A percentile compares a stretch with the other conserved stretches of the same genome.
Evolutionary conservation across 1,140 invertebrate species (phyloP).

Genomic region (Doryteuthis pealeii): DNA sequence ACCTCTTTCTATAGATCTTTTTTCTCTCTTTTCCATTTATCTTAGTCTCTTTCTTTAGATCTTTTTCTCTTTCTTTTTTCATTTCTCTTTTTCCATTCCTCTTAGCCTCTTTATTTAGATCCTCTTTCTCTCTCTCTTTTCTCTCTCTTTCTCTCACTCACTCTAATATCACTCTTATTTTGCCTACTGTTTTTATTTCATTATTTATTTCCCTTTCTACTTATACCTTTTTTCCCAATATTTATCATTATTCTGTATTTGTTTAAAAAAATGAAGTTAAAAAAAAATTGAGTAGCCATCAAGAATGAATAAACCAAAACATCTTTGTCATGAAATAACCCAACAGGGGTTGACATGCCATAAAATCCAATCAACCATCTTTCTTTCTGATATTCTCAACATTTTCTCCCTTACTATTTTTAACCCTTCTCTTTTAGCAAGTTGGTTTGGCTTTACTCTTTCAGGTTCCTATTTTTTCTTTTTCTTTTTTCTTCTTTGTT

Average conservation of each 20-base stretch:
- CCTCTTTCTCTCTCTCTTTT: not conserved
- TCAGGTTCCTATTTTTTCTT: not conserved
- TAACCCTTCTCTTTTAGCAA: not conserved
- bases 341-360: too few species aligned
- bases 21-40: not conserved
- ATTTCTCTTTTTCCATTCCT: not conserved
- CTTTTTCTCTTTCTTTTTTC: not conserved
- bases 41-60: not conserved
- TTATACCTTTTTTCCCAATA: not conserved
- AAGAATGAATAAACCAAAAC: too few species aligned
- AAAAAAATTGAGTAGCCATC: too few species aligned
- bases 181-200: not conserved
- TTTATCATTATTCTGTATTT: too few species aligned
- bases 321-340: too few species aligned
- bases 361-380: too few species aligned
- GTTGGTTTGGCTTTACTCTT: not conserved
- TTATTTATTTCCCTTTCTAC: not conserved
- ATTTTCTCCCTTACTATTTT: not conserved
- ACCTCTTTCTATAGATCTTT: not conserved
- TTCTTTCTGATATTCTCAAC: too few species aligned
- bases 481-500: not conserved
- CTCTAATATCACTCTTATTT: not conserved
- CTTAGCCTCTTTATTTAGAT: not conserved
- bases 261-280: too few species aligned
- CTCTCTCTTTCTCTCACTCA: not conserved